Evolutionary conservation across 2,888 invertebrate species (phyloP).

Genomic region (Galerucella calmariensis): DNA sequence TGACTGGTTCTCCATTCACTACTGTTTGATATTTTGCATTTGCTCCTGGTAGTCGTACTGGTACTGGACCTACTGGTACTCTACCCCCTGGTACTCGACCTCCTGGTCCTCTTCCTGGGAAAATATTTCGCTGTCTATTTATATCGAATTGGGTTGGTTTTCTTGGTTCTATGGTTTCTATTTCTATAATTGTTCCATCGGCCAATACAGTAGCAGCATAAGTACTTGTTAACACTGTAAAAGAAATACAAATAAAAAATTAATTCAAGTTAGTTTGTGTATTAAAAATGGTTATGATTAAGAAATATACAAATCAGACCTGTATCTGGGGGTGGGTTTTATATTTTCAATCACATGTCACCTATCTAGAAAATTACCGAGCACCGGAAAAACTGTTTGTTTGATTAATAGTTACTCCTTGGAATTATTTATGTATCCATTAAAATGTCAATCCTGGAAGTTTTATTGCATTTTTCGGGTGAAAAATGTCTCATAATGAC

Average conservation of each 20-base stretch:
- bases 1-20: conserved; percentile 17
- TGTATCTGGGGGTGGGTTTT: background rate
- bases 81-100: too few relatives aligned
- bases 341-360: conserved; percentile 16
- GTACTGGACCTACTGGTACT: background rate
- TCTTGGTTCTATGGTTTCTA: background rate
- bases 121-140: background rate
- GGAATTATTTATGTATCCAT: conserved; percentile 26
- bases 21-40: background rate
- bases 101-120: background rate
- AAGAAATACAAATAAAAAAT: background rate
- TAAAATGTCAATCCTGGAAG: conserved; percentile 16
- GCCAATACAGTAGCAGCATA: background rate
- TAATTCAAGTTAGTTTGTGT: background rate
- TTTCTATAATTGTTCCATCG: conserved; percentile 4
- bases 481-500: conserved; percentile 32
- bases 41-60: too few relatives aligned
- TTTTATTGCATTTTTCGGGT: background rate
- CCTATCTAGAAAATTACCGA: background rate
- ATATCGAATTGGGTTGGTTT: background rate
- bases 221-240: background rate
- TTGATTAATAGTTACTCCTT: conserved; percentile 7
- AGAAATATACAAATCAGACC: background rate
- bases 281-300: background rate
- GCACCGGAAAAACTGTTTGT: conserved; percentile 5